These are phyloP conservation scores for Oncorhynchus nerka DNA, from an alignment of 2,113 vertebrate genomes.

Conservation along the genomic window DNA sequence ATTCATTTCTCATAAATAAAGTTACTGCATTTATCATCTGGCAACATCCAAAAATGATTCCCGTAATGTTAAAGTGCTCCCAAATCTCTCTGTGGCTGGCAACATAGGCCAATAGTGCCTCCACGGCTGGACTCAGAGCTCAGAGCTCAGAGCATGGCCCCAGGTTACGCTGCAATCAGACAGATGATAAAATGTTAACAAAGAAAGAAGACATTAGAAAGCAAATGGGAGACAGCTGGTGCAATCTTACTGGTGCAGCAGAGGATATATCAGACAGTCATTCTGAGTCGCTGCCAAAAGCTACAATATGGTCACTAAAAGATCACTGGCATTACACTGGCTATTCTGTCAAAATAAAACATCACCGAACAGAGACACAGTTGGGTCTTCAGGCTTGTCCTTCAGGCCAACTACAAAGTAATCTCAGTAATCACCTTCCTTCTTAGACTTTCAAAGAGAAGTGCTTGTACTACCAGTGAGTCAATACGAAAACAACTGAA, in stretches of 20 bases:
- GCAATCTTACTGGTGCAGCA: constrained; percentile 65
- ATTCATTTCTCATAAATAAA: no score
- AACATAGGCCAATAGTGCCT: constrained; percentile 7
- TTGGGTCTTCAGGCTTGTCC: not conserved
- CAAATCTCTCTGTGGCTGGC: not conserved
- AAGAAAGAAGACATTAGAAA: constrained; percentile 66
- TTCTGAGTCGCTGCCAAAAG: constrained; percentile 68
- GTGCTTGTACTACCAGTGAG: constrained; percentile 11
- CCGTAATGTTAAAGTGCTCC: not conserved
- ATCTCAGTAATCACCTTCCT: constrained; percentile 27
- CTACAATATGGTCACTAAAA: constrained; percentile 71
- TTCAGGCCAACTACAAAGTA: not conserved
- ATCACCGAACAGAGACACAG: constrained; percentile 12
- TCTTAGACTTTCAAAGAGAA: not conserved
- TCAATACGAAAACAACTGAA: not conserved
- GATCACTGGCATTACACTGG: constrained; percentile 62
- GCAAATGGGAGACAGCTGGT: constrained; percentile 69
- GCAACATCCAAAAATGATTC: no score
- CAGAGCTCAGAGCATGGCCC: constrained; percentile 56
- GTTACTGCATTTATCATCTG: no score
- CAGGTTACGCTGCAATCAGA: constrained; percentile 61
- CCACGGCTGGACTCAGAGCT: constrained; percentile 37
- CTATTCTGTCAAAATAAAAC: constrained; percentile 38
- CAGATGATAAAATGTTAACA: constrained; percentile 67
- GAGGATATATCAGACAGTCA: constrained; percentile 68